These are phyloP conservation scores for Oncorhynchus mykiss DNA, from an alignment of 2,113 vertebrate species.

Conservation along the genomic window DNA sequence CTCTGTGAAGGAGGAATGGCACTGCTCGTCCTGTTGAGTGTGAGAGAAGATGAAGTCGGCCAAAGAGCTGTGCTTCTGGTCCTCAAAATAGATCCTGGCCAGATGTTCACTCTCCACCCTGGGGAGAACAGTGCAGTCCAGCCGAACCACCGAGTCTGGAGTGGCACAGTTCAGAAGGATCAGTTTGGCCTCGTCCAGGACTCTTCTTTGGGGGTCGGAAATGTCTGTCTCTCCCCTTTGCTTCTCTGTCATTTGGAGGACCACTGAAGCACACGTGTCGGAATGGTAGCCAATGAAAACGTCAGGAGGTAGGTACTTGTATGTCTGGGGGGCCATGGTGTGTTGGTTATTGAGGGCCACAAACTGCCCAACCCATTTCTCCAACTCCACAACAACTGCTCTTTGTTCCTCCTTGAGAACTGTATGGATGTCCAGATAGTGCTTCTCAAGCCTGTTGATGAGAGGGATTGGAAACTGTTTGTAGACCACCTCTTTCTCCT, in stretches of 20 bases:
- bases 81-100: slow-evolving; percentile 73
- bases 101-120: slow-evolving; percentile 59
- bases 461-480: slow-evolving; percentile 91
- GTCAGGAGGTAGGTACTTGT: slow-evolving; percentile 77
- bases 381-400: slow-evolving; percentile 68
- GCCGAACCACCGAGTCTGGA: slow-evolving; percentile 86
- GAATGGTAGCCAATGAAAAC: slow-evolving; percentile 91
- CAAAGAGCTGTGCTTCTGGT: slow-evolving; percentile 82
- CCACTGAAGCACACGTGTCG: slow-evolving; percentile 85
- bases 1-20: slow-evolving; percentile 79
- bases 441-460: slow-evolving; percentile 97
- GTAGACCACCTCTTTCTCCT: slow-evolving; percentile 91
- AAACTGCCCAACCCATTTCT: slow-evolving; percentile 79
- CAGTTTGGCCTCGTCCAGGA: slow-evolving; percentile 71
- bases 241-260: slow-evolving; percentile 78
- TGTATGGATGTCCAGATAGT: slow-evolving; percentile 88
- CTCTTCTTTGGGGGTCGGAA: slow-evolving; percentile 34
- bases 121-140: slow-evolving; percentile 61
- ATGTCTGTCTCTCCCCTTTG: slow-evolving; percentile 32
- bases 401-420: slow-evolving; percentile 79
- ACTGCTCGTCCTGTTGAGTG: neutral
- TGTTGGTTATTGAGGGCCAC: slow-evolving; percentile 39
- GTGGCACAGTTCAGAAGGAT: slow-evolving; percentile 86
- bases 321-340: slow-evolving; percentile 31
- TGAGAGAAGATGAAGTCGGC: slow-evolving; percentile 80